Evolutionary conservation across 2,888 invertebrate genomes (phyloP), one percentile per base, ranked within the genome.

Genomic region (Emmelina monodactyla): DNA sequence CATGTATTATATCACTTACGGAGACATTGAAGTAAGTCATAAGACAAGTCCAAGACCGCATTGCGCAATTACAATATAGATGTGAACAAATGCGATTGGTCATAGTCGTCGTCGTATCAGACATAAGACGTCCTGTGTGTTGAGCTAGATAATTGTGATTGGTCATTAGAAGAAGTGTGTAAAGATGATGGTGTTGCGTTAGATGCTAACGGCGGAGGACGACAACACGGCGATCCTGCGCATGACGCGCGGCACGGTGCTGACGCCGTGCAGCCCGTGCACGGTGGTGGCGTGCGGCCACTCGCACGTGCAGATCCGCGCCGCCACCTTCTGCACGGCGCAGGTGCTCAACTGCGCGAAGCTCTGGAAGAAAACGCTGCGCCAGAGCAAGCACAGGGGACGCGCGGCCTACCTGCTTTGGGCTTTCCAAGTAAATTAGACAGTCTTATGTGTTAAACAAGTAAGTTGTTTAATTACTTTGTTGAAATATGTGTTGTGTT

Each of bases 171-270:
- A n/a, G n/a, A n/a, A n/a, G n/a, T n/a, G n/a, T n/a, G n/a, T n/a
- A n/a, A n/a, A n/a, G n/a, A n/a, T n/a, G n/a, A n/a, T n/a, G n/a
- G n/a, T n/a, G n/a, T n/a, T n/a, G n/a, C 25, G 9, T 11, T 10
- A 73, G 73, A 60, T 75, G 67, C 41, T 75, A 16, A 71, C 75
- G 22, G 72, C 75, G 0, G 75, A 75, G 32, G 75, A 75, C 37
- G 73, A 75, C 44, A 55, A 44, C 29, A 72, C 75, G 1, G 59
- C 72, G 0, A 57, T 72, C 35, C 49, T 73, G 22, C 68, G 73
- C 3, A 51, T 75, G 50, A 62, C 67, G 2, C 62, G 72, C 4
- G 75, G 75, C 14, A 64, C 71, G 0, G 45, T 62, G 0, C 50
- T 75, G 15, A 53, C 58, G 0, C 58, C 62, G 0, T 62, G 55